A percentile compares a stretch with the other conserved stretches of the same genome.
These are phyloP conservation scores for Oligia latruncula DNA, from an alignment of 2,888 invertebrate genomes.

Conservation along the genomic window DNA sequence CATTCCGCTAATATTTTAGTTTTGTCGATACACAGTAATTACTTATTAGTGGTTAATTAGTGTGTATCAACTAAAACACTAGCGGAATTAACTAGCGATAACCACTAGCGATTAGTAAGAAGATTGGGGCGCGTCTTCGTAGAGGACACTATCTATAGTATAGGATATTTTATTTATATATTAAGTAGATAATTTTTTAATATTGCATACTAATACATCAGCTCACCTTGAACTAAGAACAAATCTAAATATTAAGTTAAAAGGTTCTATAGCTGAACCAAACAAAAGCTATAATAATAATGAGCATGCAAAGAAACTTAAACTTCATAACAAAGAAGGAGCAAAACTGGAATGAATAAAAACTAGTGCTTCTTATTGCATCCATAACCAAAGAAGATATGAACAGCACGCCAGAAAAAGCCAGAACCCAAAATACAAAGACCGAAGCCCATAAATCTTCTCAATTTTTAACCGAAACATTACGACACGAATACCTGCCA, in stretches of 20 bases:
- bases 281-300: no score
- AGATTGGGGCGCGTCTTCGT: no score
- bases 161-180: no score
- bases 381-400: not conserved
- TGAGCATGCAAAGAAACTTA: not conserved
- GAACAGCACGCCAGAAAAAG: not conserved
- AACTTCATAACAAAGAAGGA: not conserved
- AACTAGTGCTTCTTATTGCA: not conserved
- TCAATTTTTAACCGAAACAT: conserved; percentile 42
- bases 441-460: conserved; percentile 24
- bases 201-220: not conserved
- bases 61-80: no score
- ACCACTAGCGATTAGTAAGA: no score
- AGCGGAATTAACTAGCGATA: no score
- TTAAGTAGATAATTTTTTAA: not conserved
- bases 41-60: no score
- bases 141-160: no score
- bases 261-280: not conserved
- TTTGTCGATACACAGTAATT: no score
- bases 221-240: not conserved
- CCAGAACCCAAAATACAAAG: not conserved
- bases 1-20: no score
- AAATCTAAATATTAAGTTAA: not conserved
- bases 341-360: not conserved
- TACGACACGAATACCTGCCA: conserved; percentile 56